Evolutionary conservation across 2,113 vertebrate genomes (phyloP).

Genomic region (Oreochromis spilurus): DNA sequence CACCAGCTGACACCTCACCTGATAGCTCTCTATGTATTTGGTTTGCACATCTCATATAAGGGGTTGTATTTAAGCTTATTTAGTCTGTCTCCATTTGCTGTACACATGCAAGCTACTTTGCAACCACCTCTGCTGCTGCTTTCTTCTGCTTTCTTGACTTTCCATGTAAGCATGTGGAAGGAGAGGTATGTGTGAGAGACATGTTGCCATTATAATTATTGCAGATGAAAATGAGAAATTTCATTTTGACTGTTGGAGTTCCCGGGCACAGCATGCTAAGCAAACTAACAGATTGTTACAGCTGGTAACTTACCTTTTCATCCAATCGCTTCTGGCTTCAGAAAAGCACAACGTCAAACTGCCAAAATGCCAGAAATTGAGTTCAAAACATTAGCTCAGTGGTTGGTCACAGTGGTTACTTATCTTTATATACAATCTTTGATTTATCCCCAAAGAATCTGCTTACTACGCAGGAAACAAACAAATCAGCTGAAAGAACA

Average conservation of each 20-base stretch:
- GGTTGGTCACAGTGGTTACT: background rate
- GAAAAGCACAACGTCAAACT: background rate
- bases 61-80: background rate
- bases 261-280: background rate
- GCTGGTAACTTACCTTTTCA: background rate
- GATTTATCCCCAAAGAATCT: background rate
- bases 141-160: background rate
- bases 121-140: background rate
- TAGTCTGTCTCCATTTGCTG: background rate
- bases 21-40: background rate
- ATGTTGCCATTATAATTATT: background rate
- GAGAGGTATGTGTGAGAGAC: background rate
- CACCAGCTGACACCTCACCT: background rate
- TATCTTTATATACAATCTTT: background rate
- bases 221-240: background rate
- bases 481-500: background rate
- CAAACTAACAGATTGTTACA: background rate
- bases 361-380: background rate
- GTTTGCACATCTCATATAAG: background rate
- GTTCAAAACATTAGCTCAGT: background rate
- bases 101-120: background rate
- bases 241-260: background rate
- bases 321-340: background rate
- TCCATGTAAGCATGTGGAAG: background rate
- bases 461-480: background rate